Conservation (phyloP, 2,888 invertebrate species). For the Agrochola litura region DNA sequence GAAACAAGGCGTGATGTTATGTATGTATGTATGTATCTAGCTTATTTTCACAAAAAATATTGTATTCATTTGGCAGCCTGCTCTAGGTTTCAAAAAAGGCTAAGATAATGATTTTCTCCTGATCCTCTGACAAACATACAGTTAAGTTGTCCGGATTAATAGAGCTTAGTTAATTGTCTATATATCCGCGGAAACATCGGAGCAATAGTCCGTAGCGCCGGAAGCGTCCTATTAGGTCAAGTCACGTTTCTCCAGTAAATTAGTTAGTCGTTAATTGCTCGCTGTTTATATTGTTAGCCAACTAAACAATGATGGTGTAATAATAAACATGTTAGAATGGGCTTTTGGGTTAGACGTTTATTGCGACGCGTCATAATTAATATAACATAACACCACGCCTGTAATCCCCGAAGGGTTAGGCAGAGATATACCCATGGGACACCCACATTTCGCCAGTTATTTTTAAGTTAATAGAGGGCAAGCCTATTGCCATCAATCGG, state of each 20-base stretch:
- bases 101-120: not conserved
- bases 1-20: no score
- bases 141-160: conserved; percentile 32
- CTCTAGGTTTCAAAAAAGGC: not conserved
- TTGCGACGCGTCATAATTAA: not conserved
- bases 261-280: conserved; percentile 58
- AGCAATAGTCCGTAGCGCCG: conserved; percentile 28
- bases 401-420: no score
- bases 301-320: conserved; percentile 37
- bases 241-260: conserved; percentile 63
- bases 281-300: conserved; percentile 46
- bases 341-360: not conserved
- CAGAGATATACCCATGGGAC: no score
- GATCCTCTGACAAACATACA: conserved; percentile 12
- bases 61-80: not conserved
- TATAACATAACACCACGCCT: no score
- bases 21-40: not conserved
- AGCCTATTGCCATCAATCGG: no score
- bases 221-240: conserved; percentile 52
- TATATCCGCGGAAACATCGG: conserved; percentile 45
- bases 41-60: not conserved
- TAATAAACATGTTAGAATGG: conserved; percentile 32
- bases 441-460: no score
- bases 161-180: conserved; percentile 50
- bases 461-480: no score